These are phyloP conservation scores for Dendrocincla fuliginosa DNA, from an alignment of 2,797 vertebrate genomes.

Conservation along the genomic window DNA sequence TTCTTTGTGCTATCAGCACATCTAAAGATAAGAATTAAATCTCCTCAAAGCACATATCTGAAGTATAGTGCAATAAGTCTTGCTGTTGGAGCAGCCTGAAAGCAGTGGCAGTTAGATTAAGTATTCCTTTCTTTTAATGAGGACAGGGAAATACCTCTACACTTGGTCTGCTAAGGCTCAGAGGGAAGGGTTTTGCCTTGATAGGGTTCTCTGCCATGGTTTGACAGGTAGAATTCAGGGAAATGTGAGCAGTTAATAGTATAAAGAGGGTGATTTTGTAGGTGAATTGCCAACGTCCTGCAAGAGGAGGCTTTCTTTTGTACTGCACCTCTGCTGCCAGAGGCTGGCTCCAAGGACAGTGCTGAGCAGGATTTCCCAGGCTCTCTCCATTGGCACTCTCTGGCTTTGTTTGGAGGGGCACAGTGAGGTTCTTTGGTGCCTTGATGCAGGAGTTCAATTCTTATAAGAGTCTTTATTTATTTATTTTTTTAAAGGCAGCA, in stretches of 20 bases:
- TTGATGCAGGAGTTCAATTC: neutral
- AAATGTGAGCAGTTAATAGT: neutral
- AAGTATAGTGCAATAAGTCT: neutral
- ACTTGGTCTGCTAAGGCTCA: neutral
- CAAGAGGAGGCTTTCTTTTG: neutral
- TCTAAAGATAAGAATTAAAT: constrained; percentile 52
- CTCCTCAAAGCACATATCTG: constrained; percentile 18
- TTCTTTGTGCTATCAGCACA: constrained; percentile 41
- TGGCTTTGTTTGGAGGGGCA: neutral
- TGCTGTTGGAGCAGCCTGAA: neutral
- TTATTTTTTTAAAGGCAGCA: neutral
- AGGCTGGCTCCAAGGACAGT: neutral
- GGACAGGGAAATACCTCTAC: neutral
- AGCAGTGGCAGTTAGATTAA: constrained; percentile 11
- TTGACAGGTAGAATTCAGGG: neutral
- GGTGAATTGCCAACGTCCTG: neutral
- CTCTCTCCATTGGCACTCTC: neutral
- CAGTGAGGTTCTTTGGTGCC: neutral
- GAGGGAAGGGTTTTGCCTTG: neutral
- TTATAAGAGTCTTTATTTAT: neutral
- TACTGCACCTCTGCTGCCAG: neutral
- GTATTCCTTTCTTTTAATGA: constrained; percentile 6
- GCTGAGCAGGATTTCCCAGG: neutral
- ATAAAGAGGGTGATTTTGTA: neutral
- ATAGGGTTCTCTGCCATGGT: neutral